A percentile compares a stretch with the other conserved stretches of the same genome.
phyloP scores from a whole-genome alignment of 2,797 vertebrate genomes.

The Clarias platycephalus region DNA sequence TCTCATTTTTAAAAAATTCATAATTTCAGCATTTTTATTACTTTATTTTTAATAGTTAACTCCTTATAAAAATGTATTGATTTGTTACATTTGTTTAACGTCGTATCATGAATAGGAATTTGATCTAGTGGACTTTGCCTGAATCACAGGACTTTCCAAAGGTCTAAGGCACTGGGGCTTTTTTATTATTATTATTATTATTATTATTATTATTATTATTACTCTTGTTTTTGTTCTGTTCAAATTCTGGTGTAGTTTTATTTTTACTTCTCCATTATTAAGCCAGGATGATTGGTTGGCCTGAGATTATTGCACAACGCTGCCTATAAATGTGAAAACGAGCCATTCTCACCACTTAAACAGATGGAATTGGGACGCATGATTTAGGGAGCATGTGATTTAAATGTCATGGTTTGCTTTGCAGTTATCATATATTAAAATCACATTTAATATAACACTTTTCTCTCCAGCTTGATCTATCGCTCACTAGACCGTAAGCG shows the following conservation, averaged over 20 bases:
- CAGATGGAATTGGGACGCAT: background rate
- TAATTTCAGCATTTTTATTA: background rate
- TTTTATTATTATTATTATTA: too few species aligned
- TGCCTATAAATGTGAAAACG: background rate
- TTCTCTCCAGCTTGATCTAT: background rate
- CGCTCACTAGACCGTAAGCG: background rate
- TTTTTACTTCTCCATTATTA: too few species aligned
- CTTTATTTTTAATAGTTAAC: background rate
- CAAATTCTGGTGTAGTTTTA: too few species aligned
- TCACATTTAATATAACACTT: constrained; percentile 2
- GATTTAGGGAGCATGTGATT: background rate
- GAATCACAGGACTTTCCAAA: too few species aligned
- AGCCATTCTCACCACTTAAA: background rate
- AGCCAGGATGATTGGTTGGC: too few species aligned
- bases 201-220: too few species aligned
- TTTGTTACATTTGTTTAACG: background rate
- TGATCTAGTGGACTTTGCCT: too few species aligned
- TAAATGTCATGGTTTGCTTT: background rate
- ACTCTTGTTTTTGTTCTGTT: too few species aligned
- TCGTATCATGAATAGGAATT: too few species aligned
- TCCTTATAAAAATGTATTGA: background rate
- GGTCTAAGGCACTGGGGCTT: too few species aligned
- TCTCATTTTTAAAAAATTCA: background rate
- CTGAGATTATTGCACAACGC: background rate
- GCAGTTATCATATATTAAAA: background rate